phyloP scores from a whole-genome alignment of 2,113 vertebrate genomes.

The Hucho hucho region DNA sequence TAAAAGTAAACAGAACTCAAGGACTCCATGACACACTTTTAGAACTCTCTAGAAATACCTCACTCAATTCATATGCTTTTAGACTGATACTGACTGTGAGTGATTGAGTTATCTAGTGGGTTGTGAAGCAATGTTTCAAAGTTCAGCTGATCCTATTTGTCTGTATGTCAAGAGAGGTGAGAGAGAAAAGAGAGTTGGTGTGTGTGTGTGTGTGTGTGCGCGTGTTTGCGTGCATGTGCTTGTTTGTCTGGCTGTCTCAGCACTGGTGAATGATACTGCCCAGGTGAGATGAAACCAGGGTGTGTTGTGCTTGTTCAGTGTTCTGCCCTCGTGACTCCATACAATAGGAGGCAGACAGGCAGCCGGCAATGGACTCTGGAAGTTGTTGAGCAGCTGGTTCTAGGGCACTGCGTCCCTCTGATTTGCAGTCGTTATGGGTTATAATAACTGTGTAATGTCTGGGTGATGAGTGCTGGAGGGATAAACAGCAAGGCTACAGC shows the following conservation, averaged over 20 bases:
- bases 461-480: neutral
- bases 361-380: too few species aligned
- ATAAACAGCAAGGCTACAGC: too few species aligned
- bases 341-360: neutral
- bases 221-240: neutral
- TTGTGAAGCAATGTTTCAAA: conserved; percentile 24
- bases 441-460: neutral
- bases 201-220: neutral
- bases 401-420: too few species aligned
- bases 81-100: conserved; percentile 19
- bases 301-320: neutral
- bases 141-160: conserved; percentile 14
- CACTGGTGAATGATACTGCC: neutral
- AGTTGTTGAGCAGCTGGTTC: too few species aligned
- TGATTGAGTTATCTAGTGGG: conserved; percentile 29
- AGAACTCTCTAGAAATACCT: neutral
- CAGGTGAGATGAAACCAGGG: neutral
- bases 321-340: neutral
- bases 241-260: conserved; percentile 1
- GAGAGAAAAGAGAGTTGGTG: conserved; percentile 8
- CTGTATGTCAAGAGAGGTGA: neutral
- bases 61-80: conserved; percentile 23
- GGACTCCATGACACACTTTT: conserved; percentile 4
- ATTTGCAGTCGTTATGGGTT: neutral
- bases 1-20: neutral